Conservation (phyloP, 2,888 invertebrate genomes). For the Tetheella fluctuosa region DNA sequence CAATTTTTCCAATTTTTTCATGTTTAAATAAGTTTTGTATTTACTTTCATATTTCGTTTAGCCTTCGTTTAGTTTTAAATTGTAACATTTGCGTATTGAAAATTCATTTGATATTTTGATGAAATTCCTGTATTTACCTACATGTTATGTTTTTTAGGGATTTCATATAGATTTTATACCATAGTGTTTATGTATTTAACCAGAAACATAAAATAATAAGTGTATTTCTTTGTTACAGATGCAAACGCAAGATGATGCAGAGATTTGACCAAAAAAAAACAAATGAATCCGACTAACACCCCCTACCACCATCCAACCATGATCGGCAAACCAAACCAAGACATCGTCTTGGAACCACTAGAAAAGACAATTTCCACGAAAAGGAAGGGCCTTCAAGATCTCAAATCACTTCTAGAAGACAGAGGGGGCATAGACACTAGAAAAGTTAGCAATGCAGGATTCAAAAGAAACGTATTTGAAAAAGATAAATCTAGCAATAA, state of each 20-base stretch:
- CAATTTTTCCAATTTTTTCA: not conserved
- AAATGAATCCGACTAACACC: conserved; percentile 28
- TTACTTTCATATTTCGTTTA: not conserved
- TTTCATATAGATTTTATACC: not conserved
- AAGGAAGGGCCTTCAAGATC: conserved; percentile 69
- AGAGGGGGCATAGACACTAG: conserved; percentile 64
- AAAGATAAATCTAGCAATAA: conserved; percentile 59
- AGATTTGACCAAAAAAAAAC: conserved; percentile 64
- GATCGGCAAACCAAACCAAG: conserved; percentile 49
- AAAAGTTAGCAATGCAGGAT: conserved; percentile 25
- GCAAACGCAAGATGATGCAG: conserved; percentile 66
- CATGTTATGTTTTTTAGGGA: not conserved
- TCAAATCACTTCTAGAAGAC: conserved; percentile 76
- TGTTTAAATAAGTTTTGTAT: conserved; percentile 10
- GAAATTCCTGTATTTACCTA: not conserved
- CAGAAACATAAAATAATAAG: not conserved
- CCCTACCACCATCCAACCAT: conserved; percentile 48
- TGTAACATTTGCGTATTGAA: not conserved
- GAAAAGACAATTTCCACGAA: conserved; percentile 65
- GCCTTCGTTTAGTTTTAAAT: not conserved
- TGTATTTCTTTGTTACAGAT: conserved; percentile 66
- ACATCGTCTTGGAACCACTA: conserved; percentile 42
- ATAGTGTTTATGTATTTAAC: not conserved
- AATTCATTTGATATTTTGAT: conserved; percentile 4
- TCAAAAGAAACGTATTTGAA: conserved; percentile 35